phyloP scores from a whole-genome alignment of 2,797 vertebrate genomes.

The Thripadectes ignobilis region DNA sequence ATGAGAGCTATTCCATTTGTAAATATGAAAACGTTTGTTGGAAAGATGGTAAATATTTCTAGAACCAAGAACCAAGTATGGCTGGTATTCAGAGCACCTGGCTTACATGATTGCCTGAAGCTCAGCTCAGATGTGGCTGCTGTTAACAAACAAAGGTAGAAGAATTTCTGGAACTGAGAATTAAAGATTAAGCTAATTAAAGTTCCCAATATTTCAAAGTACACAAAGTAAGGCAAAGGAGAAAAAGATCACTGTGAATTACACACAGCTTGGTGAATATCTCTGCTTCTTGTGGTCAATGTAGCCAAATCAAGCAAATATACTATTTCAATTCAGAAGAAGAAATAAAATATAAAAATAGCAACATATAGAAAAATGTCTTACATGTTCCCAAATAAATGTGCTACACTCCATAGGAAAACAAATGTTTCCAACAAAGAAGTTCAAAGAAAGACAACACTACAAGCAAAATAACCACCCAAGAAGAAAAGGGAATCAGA shows the following conservation, averaged over 20 bases:
- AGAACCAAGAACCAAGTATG: neutral
- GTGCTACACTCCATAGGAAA: neutral
- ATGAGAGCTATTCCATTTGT: neutral
- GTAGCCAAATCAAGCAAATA: neutral
- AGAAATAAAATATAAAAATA: neutral
- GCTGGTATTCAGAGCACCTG: neutral
- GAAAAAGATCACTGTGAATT: neutral
- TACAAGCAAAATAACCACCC: neutral
- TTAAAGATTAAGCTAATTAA: neutral
- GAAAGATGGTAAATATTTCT: constrained; percentile 24
- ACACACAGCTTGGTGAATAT: neutral
- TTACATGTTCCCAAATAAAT: neutral
- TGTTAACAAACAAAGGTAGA: neutral
- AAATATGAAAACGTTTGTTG: neutral
- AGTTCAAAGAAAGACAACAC: neutral
- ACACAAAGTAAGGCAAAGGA: neutral
- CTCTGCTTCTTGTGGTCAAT: neutral
- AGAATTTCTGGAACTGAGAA: constrained; percentile 8
- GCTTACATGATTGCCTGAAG: neutral
- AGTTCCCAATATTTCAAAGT: neutral
- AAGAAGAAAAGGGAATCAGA: neutral
- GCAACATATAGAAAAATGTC: neutral
- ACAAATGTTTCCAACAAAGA: neutral
- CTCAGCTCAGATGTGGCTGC: neutral
- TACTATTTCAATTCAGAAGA: neutral